These are phyloP conservation scores for Melanotaenia boesemani DNA, from an alignment of 2,797 vertebrate genomes.

Conservation along the genomic window DNA sequence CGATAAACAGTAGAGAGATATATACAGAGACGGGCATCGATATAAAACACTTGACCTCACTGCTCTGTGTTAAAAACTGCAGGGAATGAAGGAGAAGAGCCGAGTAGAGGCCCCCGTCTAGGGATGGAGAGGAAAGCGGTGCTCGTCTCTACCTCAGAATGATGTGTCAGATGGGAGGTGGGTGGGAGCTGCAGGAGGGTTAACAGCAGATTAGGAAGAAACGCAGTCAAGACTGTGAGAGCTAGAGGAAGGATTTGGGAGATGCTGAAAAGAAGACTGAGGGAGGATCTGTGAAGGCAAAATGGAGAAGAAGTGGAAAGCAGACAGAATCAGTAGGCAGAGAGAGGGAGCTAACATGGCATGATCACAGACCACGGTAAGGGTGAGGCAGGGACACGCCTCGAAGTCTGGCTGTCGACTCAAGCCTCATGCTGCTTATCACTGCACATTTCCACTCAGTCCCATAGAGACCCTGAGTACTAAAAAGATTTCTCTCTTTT, in stretches of 20 bases:
- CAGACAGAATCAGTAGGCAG: constrained; percentile 6
- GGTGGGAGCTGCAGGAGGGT: constrained; percentile 27
- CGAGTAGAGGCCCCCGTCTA: constrained; percentile 37
- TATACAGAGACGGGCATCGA: constrained; percentile 46
- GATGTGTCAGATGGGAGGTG: constrained; percentile 48
- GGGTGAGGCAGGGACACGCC: constrained; percentile 61
- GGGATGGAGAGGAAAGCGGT: constrained; percentile 11
- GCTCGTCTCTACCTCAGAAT: constrained; percentile 43
- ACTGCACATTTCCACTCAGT: constrained; percentile 66
- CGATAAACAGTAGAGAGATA: constrained; percentile 54
- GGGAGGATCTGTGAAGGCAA: constrained; percentile 35
- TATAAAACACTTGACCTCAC: constrained; percentile 72
- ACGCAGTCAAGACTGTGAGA: constrained; percentile 40
- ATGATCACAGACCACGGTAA: background rate
- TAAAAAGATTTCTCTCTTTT: constrained; percentile 42
- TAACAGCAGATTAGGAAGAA: constrained; percentile 58
- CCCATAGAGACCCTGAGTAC: constrained; percentile 65
- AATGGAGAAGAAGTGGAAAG: constrained; percentile 24
- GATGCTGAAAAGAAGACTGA: constrained; percentile 22
- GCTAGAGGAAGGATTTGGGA: constrained; percentile 42
- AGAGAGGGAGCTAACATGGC: background rate
- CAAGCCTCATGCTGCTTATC: constrained; percentile 75
- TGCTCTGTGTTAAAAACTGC: constrained; percentile 54
- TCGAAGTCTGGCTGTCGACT: constrained; percentile 59
- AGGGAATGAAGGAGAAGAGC: constrained; percentile 40